phyloP scores from a whole-genome alignment of 1,140 invertebrate genomes.

The Rhagoletis zephyria region DNA sequence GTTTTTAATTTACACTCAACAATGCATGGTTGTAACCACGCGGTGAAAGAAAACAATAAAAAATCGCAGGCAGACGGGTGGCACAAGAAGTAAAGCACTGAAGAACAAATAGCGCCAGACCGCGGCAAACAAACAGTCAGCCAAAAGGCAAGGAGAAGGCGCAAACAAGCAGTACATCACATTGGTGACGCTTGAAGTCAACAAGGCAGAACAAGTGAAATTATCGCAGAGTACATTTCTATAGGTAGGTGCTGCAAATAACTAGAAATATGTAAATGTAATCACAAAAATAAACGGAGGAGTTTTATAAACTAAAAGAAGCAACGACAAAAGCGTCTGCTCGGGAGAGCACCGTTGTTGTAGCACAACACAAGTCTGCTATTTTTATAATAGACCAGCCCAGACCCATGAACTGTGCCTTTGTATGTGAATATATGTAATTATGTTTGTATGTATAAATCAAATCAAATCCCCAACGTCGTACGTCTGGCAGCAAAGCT shows the following conservation, averaged over 20 bases:
- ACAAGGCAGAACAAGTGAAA: constrained; percentile 26
- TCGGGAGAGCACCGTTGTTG: neutral
- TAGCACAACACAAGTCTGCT: neutral
- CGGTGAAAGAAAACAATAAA: neutral
- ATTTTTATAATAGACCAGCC: neutral
- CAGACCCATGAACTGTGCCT: neutral
- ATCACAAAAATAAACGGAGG: neutral
- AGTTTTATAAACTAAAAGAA: constrained; percentile 13
- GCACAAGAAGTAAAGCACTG: neutral
- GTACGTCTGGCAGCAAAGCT: neutral
- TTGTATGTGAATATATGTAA: neutral
- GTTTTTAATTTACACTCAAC: neutral
- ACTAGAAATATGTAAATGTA: neutral
- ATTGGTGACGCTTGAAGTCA: constrained; percentile 10
- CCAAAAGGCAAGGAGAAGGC: neutral
- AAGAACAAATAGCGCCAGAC: constrained; percentile 15
- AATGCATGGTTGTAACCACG: neutral
- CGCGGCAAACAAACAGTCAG: neutral
- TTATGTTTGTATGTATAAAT: neutral
- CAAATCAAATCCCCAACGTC: neutral
- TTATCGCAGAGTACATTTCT: neutral
- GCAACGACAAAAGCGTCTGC: neutral
- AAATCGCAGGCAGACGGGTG: neutral
- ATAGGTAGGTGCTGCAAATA: neutral
- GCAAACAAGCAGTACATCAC: neutral